Evolutionary conservation across 2,888 invertebrate genomes (phyloP).

Genomic region (Subacronicta megacephala): DNA sequence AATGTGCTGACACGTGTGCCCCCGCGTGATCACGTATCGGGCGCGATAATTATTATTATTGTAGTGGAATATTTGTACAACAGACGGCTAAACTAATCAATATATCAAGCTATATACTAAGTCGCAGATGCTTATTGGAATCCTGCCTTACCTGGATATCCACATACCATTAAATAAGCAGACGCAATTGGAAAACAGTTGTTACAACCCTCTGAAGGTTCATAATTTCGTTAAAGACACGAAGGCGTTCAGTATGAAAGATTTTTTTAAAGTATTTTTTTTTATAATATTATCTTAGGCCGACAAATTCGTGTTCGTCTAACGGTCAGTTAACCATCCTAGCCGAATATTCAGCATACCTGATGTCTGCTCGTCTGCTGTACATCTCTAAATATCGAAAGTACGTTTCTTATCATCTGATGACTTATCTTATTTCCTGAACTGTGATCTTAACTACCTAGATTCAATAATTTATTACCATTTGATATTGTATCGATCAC

Average conservation of each 20-base stretch:
- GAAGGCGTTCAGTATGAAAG: too few species aligned
- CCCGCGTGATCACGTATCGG: conserved; percentile 32
- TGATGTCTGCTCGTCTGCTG: not conserved
- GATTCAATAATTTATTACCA: conserved; percentile 26
- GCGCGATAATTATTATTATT: conserved; percentile 17
- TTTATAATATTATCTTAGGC: too few species aligned
- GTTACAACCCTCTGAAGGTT: too few species aligned
- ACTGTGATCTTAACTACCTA: conserved; percentile 21
- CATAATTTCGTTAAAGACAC: too few species aligned
- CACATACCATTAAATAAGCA: too few species aligned
- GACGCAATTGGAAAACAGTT: too few species aligned
- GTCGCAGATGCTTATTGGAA: not conserved
- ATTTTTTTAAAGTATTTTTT: too few species aligned
- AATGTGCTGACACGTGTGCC: conserved; percentile 21
- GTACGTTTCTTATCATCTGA: conserved; percentile 7
- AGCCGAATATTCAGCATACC: too few species aligned
- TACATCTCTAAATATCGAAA: not conserved
- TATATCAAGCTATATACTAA: not conserved
- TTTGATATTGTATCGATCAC: conserved; percentile 14
- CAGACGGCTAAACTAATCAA: conserved; percentile 1
- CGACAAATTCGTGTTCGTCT: too few species aligned
- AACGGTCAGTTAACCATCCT: too few species aligned
- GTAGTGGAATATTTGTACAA: conserved; percentile 23
- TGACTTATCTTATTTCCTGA: conserved; percentile 14
- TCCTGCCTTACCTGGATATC: too few species aligned